Percentiles rank a stretch among this genome's conserved stretches.
phyloP scores from a whole-genome alignment of 1,140 invertebrate genomes.

The Drosophila pallidifrons region DNA sequence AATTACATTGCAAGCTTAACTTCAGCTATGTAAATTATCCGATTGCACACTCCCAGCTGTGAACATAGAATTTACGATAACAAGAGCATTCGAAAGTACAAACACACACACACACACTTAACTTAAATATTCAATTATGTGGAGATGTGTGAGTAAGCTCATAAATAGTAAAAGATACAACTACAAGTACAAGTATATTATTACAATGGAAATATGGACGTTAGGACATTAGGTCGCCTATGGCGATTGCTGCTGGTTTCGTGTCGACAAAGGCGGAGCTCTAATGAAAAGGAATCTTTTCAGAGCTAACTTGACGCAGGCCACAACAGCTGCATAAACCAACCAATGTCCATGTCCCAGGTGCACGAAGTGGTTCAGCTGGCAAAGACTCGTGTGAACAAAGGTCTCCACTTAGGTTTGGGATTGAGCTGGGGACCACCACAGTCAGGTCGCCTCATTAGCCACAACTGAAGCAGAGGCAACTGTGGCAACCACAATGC shows the following conservation, averaged over 20 bases:
- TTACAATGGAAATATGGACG: constrained; percentile 45
- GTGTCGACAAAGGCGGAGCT: constrained; percentile 52
- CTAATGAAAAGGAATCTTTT: constrained; percentile 68
- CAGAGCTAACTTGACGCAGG: constrained; percentile 27
- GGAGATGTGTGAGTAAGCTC: constrained; percentile 28
- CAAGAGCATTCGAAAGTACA: constrained; percentile 24
- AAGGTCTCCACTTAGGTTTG: neutral
- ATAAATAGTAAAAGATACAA: constrained; percentile 65
- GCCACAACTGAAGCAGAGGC: constrained; percentile 54
- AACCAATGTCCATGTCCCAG: constrained; percentile 40
- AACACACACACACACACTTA: constrained; percentile 12
- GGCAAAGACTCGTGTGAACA: constrained; percentile 46
- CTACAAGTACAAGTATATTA: constrained; percentile 53
- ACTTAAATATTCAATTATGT: constrained; percentile 78
- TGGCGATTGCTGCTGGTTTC: constrained; percentile 12
- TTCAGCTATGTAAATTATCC: constrained; percentile 34
- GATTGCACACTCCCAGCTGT: constrained; percentile 14
- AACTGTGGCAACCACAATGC: constrained; percentile 58
- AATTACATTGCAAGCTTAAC: constrained; percentile 30
- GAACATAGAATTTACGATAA: constrained; percentile 47
- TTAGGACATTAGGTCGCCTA: constrained; percentile 14
- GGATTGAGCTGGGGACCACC: constrained; percentile 22
- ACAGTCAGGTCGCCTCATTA: constrained; percentile 63
- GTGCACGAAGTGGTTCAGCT: constrained; percentile 35
- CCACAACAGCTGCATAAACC: constrained; percentile 37